A percentile compares a stretch with the other conserved stretches of the same genome.
phyloP scores from a whole-genome alignment of 2,888 invertebrate genomes.

The Thecophora atra region DNA sequence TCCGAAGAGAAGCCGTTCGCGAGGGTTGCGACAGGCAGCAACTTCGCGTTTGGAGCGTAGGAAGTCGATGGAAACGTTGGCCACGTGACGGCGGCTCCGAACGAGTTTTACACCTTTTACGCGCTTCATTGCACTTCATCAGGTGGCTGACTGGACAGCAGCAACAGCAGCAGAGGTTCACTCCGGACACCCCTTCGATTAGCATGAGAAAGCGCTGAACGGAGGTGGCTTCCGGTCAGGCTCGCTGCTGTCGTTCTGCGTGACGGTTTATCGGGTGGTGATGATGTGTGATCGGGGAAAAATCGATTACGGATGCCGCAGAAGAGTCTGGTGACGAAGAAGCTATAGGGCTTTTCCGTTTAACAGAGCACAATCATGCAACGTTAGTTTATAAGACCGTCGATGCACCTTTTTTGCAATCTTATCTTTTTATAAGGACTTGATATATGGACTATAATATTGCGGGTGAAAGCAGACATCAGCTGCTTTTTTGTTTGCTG shows the following conservation, averaged over 20 bases:
- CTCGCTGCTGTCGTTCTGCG: background rate
- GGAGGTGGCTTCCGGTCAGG: slow-evolving; percentile 26
- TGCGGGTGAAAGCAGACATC: background rate
- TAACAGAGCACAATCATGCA: too few relatives aligned
- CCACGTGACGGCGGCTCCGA: slow-evolving; percentile 43
- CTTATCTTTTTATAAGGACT: too few relatives aligned
- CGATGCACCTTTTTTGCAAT: too few relatives aligned
- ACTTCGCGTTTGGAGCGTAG: slow-evolving; percentile 16
- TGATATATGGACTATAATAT: background rate
- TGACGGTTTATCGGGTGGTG: slow-evolving; percentile 55
- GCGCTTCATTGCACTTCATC: slow-evolving; percentile 58
- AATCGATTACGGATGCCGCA: background rate
- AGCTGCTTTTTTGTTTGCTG: slow-evolving; percentile 5
- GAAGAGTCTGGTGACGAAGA: too few relatives aligned
- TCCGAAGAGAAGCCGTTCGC: slow-evolving; percentile 28
- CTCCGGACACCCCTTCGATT: slow-evolving; percentile 23
- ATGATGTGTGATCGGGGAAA: slow-evolving; percentile 50
- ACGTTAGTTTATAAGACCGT: too few relatives aligned
- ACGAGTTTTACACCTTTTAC: slow-evolving; percentile 55
- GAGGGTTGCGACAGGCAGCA: slow-evolving; percentile 42
- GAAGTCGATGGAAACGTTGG: slow-evolving; percentile 30
- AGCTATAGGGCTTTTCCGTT: too few relatives aligned
- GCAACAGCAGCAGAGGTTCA: background rate
- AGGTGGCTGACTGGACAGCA: slow-evolving; percentile 51
- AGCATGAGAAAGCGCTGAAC: slow-evolving; percentile 15